Percentiles rank a stretch among this genome's conserved stretches.
phyloP scores from a whole-genome alignment of 92 coral and sea anemone species.

The Porites lobata region DNA sequence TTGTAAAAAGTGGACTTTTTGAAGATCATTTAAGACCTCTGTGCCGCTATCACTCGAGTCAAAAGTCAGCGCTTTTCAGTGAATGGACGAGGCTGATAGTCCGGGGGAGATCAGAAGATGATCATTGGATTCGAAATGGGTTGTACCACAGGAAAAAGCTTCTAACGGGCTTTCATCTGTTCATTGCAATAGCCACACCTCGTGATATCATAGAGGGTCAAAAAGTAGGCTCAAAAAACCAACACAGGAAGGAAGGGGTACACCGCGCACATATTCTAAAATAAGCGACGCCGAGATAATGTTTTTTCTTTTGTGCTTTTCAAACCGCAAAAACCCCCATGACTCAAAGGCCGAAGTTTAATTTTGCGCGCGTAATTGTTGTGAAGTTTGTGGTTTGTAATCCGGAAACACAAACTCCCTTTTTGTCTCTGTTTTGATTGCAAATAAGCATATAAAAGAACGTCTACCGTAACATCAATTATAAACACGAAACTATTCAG shows the following conservation, averaged over 20 bases:
- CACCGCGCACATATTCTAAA: constrained; percentile 2
- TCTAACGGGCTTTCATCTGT: not conserved
- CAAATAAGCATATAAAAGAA: constrained; percentile 12
- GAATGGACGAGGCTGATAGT: no score
- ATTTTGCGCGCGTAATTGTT: constrained; percentile 12
- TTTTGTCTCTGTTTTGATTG: constrained; percentile 38
- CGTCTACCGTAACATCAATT: not conserved
- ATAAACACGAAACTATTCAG: constrained; percentile 29
- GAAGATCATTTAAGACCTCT: no score
- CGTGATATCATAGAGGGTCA: not conserved
- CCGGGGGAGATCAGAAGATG: not conserved
- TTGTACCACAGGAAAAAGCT: not conserved
- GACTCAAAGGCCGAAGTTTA: not conserved
- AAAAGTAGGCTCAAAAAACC: not conserved
- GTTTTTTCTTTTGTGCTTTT: not conserved
- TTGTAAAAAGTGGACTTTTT: no score
- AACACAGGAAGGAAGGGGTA: not conserved
- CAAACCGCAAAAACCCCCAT: not conserved
- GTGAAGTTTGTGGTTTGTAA: constrained; percentile 23
- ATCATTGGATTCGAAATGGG: not conserved
- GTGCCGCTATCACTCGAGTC: no score
- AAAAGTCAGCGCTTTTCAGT: no score
- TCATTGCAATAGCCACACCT: not conserved
- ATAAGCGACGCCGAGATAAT: not conserved
- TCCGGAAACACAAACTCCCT: constrained; percentile 43